phyloP scores from a whole-genome alignment of 2,888 invertebrate genomes.

The Agrotis exclamationis region DNA sequence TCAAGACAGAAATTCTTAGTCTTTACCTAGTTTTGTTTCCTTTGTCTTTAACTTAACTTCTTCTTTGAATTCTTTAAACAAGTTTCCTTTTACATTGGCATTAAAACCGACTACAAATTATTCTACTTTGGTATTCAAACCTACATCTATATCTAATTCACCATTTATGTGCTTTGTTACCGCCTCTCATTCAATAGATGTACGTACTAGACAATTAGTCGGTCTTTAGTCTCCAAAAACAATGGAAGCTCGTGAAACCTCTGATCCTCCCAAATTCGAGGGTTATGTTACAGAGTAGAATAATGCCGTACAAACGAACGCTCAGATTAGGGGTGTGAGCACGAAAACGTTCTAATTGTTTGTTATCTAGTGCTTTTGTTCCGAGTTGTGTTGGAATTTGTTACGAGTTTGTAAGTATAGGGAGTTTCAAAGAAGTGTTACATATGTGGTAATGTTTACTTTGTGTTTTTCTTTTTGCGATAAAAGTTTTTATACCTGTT shows the following conservation, averaged over 20 bases:
- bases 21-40: constrained; percentile 20
- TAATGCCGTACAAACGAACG: constrained; percentile 64
- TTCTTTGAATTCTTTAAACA: constrained; percentile 28
- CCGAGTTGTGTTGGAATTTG: constrained; percentile 52
- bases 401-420: constrained; percentile 36
- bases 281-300: constrained; percentile 72
- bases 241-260: constrained; percentile 67
- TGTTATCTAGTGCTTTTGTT: constrained; percentile 79
- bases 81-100: constrained; percentile 16
- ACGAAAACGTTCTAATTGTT: constrained; percentile 81
- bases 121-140: constrained; percentile 5
- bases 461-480: not conserved
- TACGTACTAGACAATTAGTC: constrained; percentile 63
- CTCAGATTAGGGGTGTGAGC: constrained; percentile 75
- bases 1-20: constrained; percentile 6
- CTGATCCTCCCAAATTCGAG: constrained; percentile 68
- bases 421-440: constrained; percentile 15
- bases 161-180: constrained; percentile 34
- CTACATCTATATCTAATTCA: constrained; percentile 11
- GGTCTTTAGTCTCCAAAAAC: constrained; percentile 66
- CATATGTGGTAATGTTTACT: not conserved
- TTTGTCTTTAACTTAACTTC: constrained; percentile 32
- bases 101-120: constrained; percentile 29
- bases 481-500: not conserved
- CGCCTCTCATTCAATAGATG: constrained; percentile 51